Conservation (phyloP, 1,140 invertebrate genomes). For the Hyles euphorbiae region DNA sequence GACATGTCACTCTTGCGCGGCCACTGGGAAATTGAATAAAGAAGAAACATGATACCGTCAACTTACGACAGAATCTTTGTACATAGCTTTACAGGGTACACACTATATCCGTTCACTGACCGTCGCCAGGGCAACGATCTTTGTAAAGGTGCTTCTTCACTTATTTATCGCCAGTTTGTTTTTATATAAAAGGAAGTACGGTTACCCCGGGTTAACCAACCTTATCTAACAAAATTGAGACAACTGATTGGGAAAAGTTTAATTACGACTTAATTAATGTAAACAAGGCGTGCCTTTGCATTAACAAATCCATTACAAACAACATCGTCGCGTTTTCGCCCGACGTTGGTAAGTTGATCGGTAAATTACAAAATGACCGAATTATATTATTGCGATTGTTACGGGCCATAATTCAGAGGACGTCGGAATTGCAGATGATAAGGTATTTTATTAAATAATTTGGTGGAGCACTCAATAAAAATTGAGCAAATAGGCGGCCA, state of each 20-base stretch:
- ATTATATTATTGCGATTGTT: conserved; percentile 14
- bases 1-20: conserved; percentile 36
- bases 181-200: no score
- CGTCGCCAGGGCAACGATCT: conserved; percentile 36
- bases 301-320: no score
- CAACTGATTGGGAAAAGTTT: no score
- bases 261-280: no score
- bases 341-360: conserved; percentile 30
- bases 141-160: conserved; percentile 5
- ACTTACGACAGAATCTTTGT: conserved; percentile 34
- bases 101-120: conserved; percentile 10
- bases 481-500: no score
- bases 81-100: conserved; percentile 11
- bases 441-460: no score
- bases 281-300: no score
- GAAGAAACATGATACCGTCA: conserved; percentile 58
- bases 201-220: no score
- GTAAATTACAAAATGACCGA: conserved; percentile 31
- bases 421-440: no score
- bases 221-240: background rate
- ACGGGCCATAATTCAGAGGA: no score
- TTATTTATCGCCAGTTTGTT: background rate
- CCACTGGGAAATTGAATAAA: conserved; percentile 59
- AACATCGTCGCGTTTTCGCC: no score
- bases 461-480: no score